Conservation (phyloP, 2,113 vertebrate genomes). For the Austrofundulus limnaeus region DNA sequence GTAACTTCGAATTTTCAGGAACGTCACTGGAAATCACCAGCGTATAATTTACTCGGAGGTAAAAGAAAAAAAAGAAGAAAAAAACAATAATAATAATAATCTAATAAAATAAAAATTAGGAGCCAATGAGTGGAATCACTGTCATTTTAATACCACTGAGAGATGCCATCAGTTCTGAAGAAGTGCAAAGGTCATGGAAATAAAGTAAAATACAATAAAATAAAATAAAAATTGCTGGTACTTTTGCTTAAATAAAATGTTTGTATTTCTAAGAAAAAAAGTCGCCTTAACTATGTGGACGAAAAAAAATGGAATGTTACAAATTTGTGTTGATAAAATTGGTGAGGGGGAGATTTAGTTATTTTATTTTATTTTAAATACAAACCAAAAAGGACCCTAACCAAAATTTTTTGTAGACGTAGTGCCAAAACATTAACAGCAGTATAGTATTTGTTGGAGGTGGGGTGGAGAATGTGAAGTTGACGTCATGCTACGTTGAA, state of each 20-base stretch:
- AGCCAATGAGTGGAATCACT: conserved; percentile 20
- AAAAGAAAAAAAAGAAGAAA: conserved; percentile 20
- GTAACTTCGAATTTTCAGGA: conserved; percentile 46
- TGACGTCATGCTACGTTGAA: background rate
- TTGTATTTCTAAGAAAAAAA: conserved; percentile 45
- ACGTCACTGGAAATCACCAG: conserved; percentile 76
- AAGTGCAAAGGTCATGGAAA: conserved; percentile 25
- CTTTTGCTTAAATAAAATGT: conserved; percentile 52
- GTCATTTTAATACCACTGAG: conserved; percentile 58
- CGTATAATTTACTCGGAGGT: conserved; percentile 54
- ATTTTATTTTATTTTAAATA: background rate
- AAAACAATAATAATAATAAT: background rate
- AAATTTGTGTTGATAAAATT: conserved; percentile 54
- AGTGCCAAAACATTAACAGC: conserved; percentile 62
- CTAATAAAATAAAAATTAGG: no score
- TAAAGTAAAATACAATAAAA: background rate
- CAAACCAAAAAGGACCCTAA: conserved; percentile 60
- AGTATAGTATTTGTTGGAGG: conserved; percentile 45
- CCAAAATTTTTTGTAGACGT: conserved; percentile 65
- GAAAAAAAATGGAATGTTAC: conserved; percentile 50
- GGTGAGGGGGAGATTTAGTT: conserved; percentile 36
- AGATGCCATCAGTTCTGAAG: conserved; percentile 29
- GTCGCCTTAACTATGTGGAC: conserved; percentile 52
- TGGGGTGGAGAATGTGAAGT: conserved; percentile 6
- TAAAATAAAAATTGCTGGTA: conserved; percentile 43